These are phyloP conservation scores for Chymomyza costata DNA, from an alignment of 1,140 invertebrate species.

Conservation along the genomic window DNA sequence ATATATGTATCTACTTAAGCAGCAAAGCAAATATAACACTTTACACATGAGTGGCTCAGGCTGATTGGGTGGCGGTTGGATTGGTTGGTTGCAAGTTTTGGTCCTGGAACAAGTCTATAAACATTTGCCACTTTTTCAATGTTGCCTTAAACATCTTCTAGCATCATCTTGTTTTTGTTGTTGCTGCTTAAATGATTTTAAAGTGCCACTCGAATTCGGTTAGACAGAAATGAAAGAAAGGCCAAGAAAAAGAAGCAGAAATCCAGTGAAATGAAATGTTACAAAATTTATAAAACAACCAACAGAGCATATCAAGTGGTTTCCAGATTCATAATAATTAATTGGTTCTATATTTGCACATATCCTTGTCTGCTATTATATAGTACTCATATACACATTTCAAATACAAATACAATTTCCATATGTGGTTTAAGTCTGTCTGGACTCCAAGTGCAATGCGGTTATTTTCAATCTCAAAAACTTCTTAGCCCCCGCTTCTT, in stretches of 20 bases:
- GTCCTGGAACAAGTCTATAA: conserved; percentile 11
- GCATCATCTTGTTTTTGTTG: conserved; percentile 9
- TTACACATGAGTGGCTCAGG: conserved; percentile 29
- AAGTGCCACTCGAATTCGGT: conserved; percentile 38
- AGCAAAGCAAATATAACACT: conserved; percentile 62
- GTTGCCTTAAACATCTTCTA: too few relatives aligned
- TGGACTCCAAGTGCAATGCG: too few relatives aligned
- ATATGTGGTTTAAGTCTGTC: neutral
- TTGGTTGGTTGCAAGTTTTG: too few relatives aligned
- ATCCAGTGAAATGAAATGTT: too few relatives aligned
- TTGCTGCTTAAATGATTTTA: conserved; percentile 46
- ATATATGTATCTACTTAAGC: conserved; percentile 49
- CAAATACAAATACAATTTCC: too few relatives aligned
- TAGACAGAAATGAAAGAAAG: conserved; percentile 4
- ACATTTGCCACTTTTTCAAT: conserved; percentile 24
- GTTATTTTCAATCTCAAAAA: too few relatives aligned
- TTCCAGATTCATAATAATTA: conserved; percentile 56
- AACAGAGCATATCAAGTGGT: too few relatives aligned
- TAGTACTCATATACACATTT: neutral
- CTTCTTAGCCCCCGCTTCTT: too few relatives aligned
- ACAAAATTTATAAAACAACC: too few relatives aligned
- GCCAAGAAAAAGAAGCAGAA: conserved; percentile 2
- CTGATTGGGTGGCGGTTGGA: too few relatives aligned
- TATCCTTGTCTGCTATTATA: conserved; percentile 9
- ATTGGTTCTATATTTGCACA: conserved; percentile 58